Conservation (phyloP, 2,888 invertebrate species). For the Adineta ricciae region DNA sequence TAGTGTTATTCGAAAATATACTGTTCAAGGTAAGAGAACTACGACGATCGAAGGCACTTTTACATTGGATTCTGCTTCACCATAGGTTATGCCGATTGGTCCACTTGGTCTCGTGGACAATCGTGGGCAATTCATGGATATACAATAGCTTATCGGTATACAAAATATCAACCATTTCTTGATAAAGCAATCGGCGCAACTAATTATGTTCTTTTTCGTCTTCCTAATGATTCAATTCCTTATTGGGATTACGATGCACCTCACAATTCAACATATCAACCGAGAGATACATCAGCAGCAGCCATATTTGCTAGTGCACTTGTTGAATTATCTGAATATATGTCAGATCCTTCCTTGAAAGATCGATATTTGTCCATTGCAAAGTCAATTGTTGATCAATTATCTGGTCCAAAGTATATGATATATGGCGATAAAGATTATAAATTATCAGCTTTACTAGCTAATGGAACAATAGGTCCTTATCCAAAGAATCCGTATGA, state of each 20-base stretch:
- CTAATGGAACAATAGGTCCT: too few species aligned
- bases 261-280: background rate
- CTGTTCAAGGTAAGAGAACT: background rate
- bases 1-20: constrained; percentile 10
- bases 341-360: too few species aligned
- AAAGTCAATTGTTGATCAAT: too few species aligned
- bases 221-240: background rate
- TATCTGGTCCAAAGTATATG: too few species aligned
- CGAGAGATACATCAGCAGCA: background rate
- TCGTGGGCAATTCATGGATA: background rate
- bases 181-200: constrained; percentile 15
- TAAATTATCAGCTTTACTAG: too few species aligned
- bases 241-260: constrained; percentile 11
- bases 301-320: background rate
- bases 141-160: background rate
- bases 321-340: too few species aligned
- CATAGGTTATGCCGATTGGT: background rate
- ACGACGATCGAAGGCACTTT: background rate
- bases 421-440: too few species aligned
- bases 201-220: background rate
- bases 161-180: constrained; percentile 4
- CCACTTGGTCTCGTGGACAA: constrained; percentile 1
- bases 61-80: background rate
- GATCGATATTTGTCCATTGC: too few species aligned
- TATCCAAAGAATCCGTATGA: too few species aligned